Evolutionary conservation across 2,888 invertebrate genomes (phyloP).

Genomic region (Rambutsinella grinnellia): DNA sequence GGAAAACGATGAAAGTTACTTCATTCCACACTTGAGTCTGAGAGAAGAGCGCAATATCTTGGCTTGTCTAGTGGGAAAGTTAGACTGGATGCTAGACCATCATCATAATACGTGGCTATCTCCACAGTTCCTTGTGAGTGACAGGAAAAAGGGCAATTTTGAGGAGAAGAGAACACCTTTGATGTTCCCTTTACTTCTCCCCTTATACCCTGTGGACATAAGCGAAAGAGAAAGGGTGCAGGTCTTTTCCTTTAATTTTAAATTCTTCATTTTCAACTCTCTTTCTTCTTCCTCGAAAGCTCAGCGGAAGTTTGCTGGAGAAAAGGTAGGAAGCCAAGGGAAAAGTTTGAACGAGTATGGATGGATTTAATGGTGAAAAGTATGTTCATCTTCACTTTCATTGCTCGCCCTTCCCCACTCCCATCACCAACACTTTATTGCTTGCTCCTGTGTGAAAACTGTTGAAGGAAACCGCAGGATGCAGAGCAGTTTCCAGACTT

Average conservation of each 20-base stretch:
- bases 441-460: background rate
- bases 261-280: conserved; percentile 3
- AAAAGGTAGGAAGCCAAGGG: background rate
- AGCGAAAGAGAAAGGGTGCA: conserved; percentile 15
- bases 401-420: conserved; percentile 16
- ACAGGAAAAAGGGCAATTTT: conserved; percentile 51
- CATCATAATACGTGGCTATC: background rate
- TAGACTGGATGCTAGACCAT: conserved; percentile 2
- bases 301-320: conserved; percentile 4
- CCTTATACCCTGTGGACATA: conserved; percentile 47
- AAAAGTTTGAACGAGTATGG: conserved; percentile 19
- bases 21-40: background rate
- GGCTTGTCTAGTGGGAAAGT: conserved; percentile 4
- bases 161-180: conserved; percentile 33
- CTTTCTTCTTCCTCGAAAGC: too few species aligned
- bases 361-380: conserved; percentile 43
- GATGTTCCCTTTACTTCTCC: conserved; percentile 33
- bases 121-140: conserved; percentile 18
- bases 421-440: conserved; percentile 6
- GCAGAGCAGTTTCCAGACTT: background rate
- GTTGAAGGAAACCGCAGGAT: background rate
- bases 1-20: background rate
- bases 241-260: conserved; percentile 25
- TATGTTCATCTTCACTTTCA: conserved; percentile 39
- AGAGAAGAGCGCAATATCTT: background rate